Conservation (phyloP, 2,888 invertebrate genomes). For the Ceraclea dissimilis region DNA sequence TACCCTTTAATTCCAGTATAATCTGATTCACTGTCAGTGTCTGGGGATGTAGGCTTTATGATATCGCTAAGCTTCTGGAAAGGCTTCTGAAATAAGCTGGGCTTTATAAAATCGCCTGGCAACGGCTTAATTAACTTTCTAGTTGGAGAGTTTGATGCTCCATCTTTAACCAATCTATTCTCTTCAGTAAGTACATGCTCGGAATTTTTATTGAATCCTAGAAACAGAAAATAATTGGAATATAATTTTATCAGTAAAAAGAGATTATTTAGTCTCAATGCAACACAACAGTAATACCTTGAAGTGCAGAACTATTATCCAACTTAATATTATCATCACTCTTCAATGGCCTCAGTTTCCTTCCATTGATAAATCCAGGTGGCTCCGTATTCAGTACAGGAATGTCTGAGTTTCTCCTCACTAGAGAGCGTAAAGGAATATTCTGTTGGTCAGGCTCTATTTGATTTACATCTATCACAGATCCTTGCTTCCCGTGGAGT, state of each 20-base stretch:
- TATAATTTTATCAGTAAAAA: neutral
- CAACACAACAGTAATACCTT: too few relatives aligned
- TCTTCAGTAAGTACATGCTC: neutral
- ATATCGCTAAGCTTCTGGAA: constrained; percentile 46
- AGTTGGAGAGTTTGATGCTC: constrained; percentile 17
- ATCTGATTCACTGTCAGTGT: constrained; percentile 30
- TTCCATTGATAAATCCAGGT: constrained; percentile 14
- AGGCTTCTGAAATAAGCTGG: constrained; percentile 48
- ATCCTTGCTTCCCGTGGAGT: constrained; percentile 41
- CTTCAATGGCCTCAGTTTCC: constrained; percentile 21
- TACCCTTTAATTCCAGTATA: constrained; percentile 29
- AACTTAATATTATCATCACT: constrained; percentile 19
- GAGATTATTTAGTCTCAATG: too few relatives aligned
- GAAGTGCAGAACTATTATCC: neutral
- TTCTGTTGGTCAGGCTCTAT: constrained; percentile 7
- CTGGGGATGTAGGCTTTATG: constrained; percentile 32
- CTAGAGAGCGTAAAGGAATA: neutral
- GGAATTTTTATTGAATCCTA: neutral
- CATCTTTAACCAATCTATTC: constrained; percentile 5
- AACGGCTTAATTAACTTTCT: constrained; percentile 49
- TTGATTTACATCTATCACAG: constrained; percentile 31
- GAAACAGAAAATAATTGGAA: neutral
- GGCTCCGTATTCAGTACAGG: constrained; percentile 15
- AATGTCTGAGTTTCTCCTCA: constrained; percentile 23
- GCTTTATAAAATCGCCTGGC: constrained; percentile 52